These are phyloP conservation scores for Gryllus longicercus DNA, from an alignment of 2,888 invertebrate genomes.

Conservation along the genomic window DNA sequence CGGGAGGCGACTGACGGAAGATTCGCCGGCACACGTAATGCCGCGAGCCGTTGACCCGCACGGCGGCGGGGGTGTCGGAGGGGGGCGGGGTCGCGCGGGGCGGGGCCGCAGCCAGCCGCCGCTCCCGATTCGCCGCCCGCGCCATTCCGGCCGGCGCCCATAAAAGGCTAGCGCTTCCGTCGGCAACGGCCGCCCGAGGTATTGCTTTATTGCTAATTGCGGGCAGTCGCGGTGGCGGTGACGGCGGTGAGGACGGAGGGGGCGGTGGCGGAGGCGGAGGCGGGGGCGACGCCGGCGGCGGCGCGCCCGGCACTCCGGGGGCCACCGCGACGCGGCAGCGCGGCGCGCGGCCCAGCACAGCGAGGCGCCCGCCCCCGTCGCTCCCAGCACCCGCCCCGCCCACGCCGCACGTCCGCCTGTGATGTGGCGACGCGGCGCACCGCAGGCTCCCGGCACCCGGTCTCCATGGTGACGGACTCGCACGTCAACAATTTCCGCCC, in stretches of 20 bases:
- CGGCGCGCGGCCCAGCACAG: no score
- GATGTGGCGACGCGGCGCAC: background rate
- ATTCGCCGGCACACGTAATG: background rate
- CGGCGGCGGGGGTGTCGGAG: background rate
- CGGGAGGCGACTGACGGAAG: background rate
- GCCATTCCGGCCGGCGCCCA: conserved; percentile 6
- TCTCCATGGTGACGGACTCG: conserved; percentile 8
- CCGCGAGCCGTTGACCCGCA: conserved; percentile 1
- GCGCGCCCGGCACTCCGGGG: background rate
- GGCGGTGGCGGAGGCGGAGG: background rate
- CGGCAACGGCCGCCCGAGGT: conserved; percentile 1
- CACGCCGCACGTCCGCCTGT: no score
- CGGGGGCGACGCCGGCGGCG: no score
- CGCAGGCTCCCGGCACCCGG: conserved; percentile 1
- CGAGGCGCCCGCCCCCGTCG: no score
- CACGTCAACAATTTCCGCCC: background rate
- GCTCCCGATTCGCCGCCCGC: background rate
- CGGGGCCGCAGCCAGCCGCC: background rate
- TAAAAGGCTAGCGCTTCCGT: background rate
- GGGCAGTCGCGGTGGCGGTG: background rate
- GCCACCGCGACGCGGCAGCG: background rate
- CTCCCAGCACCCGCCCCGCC: no score
- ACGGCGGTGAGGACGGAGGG: background rate
- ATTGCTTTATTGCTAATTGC: conserved; percentile 8
- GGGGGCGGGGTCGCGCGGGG: background rate